Evolutionary conservation across 2,888 invertebrate species (phyloP), one percentile per base, ranked within the genome.

Genomic region (Noctuana brunneofusca): DNA sequence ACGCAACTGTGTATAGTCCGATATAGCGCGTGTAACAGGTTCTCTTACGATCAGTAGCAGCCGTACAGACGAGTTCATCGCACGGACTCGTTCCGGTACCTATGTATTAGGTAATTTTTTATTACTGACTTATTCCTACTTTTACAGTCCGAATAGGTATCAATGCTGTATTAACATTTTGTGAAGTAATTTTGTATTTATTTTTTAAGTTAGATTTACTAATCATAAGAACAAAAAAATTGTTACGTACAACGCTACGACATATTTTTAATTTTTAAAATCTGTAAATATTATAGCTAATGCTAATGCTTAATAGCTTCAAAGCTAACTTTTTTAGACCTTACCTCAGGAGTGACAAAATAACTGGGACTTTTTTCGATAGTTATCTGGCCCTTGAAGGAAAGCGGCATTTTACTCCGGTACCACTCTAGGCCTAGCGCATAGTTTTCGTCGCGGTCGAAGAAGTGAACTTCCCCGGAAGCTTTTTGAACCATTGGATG

Each of bases 321-420:
- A 8, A n/a, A 35, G n/a, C 41, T 41, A 9, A 46, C 9, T 5
- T 8, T 2, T 9, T 18, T 18, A 16, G 2, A n/a, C 2, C 57
- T 93, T 85, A 97, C 98, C 94, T 97, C 96, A 12, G 97, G 96
- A 62, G 97, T 97, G 50, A 98, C 97, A 89, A 99, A 99, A 89
- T 99, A 99, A 76, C 98, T 97, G 4, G 99, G 99, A 74, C 98
- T 98, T 89, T 99, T 99, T 87, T 99, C 99, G 73, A 98, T 96
- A 62, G 98, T 98, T 71, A 98, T 96, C 86, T 98, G 98, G 48
- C 97, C 96, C 68, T 95, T 94, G 85, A 96, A 96, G 1, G 98
- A 97, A 76, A 96, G 95, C 11, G 98, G 98, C 98, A 99, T 98
- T 83, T 97, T 96, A 79, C 95, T 95, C 65, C 96, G 92, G 86